Conservation (phyloP, 2,113 vertebrate genomes). For the Proteles cristata region DNA sequence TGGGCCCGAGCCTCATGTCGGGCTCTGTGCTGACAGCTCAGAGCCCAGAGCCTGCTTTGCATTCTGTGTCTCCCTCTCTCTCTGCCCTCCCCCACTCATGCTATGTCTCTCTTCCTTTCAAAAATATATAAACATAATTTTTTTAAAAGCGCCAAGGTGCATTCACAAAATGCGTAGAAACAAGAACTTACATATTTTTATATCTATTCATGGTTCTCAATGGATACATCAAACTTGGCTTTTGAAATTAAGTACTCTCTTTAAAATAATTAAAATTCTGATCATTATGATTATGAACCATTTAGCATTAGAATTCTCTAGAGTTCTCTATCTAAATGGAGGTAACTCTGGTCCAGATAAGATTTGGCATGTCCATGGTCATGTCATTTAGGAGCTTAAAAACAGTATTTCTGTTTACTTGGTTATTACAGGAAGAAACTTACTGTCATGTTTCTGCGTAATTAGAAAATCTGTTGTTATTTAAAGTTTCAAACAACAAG, state of each 20-base stretch:
- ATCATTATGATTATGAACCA: background rate
- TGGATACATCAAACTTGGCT: background rate
- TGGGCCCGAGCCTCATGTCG: too few relatives aligned
- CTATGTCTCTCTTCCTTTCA: too few relatives aligned
- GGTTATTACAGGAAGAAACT: background rate
- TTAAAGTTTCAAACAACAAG: background rate
- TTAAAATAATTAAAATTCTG: background rate
- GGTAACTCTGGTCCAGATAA: background rate
- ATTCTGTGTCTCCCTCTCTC: too few relatives aligned
- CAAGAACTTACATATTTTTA: background rate
- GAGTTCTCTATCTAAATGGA: background rate
- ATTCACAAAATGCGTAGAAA: background rate
- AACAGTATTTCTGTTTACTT: background rate
- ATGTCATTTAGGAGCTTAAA: background rate
- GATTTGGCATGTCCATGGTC: background rate
- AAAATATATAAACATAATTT: too few relatives aligned
- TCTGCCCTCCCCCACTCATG: too few relatives aligned
- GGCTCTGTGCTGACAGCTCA: too few relatives aligned
- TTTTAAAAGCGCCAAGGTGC: background rate
- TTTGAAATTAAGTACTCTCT: conserved; percentile 12
- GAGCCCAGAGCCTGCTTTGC: too few relatives aligned
- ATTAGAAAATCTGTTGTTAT: background rate
- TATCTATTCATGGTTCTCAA: background rate
- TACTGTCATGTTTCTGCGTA: background rate
- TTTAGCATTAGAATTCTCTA: background rate